Evolutionary conservation across 37 sponge, comb jelly and placozoan species (phyloP).

Genomic region (Beroe forskalii): DNA sequence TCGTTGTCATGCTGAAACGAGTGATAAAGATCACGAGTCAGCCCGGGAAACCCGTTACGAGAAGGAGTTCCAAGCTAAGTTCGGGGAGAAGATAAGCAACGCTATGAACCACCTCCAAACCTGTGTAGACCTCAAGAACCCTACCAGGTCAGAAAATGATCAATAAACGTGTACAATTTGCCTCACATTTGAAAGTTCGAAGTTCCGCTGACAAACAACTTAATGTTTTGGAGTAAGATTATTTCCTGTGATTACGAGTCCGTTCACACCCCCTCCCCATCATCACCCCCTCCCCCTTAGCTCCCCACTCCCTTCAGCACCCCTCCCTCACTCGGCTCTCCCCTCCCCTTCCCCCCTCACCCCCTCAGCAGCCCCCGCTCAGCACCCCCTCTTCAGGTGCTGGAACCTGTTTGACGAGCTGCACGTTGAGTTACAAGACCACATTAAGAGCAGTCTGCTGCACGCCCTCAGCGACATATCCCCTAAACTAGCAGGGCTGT

Average conservation of each 20-base stretch:
- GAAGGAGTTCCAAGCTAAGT: constrained; percentile 75
- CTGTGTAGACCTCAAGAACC: constrained; percentile 58
- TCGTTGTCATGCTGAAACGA: constrained; percentile 85
- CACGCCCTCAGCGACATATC: constrained; percentile 52
- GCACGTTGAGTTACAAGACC: constrained; percentile 18
- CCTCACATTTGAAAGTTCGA: too few species aligned
- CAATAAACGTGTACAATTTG: not conserved
- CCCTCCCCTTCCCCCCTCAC: too few species aligned
- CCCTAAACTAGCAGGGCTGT: not conserved
- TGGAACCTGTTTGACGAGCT: constrained; percentile 56
- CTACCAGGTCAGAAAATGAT: not conserved
- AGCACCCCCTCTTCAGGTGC: not conserved
- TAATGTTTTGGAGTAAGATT: too few species aligned
- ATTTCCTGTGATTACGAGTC: too few species aligned
- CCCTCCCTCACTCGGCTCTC: too few species aligned
- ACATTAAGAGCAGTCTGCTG: constrained; percentile 31
- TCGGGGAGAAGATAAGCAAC: constrained; percentile 12
- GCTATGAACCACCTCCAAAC: constrained; percentile 39
- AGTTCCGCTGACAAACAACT: too few species aligned
- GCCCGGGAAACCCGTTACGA: constrained; percentile 92
- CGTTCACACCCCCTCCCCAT: too few species aligned
- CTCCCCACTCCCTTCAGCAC: too few species aligned
- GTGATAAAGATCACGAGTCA: constrained; percentile 79
- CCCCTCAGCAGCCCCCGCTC: too few species aligned
- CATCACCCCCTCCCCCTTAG: too few species aligned